Evolutionary conservation across 1,140 invertebrate species (phyloP), one percentile per base, ranked within the genome.

Genomic region (Anthonomus grandis): DNA sequence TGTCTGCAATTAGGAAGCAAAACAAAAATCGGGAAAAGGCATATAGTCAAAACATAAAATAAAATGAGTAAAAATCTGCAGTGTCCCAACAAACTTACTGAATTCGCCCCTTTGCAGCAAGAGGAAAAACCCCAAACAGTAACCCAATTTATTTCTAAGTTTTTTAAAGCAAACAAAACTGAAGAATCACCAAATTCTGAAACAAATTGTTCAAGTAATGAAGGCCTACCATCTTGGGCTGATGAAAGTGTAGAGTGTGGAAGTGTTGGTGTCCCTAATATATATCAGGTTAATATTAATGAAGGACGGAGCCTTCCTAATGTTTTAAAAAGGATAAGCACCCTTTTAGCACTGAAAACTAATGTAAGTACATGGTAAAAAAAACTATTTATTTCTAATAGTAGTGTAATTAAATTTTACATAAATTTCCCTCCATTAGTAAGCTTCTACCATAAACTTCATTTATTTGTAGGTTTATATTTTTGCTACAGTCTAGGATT

Each of bases 241-340:
- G 59, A 64, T 41, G 66, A 68, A 13, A 57, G 52, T 17, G 36
- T 56, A 5, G 37, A 56, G 31, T 59, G 55, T 6, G 15, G 54
- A 37, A 42, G 57, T 24, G 52, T 2, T 54, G 21, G 42, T 37
- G 46, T 49, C 19, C 38, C 57, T 12, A 60, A 56, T 50, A 62
- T 66, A 21, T 74, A 68, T 60, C 50, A 55, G 4, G 65, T 70
- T 24, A 67, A 75, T 60, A 76, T 81, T 57, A 73, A 64, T 15
- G 83, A 89, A 70, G 87, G 83, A 1, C 77, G 88, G 44, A 90
- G 85, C 74, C 77, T 90, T 58, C 83, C 85, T 4, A 91, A 89
- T 78, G 86, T 91, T 60, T 74, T 91, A 15, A 86, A 84, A 71
- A 79, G 88, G 59, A 90, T 91, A 31, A 89, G 86, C 66, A 89